Evolutionary conservation across 1,140 invertebrate genomes (phyloP), one percentile per base, ranked within the genome.

Genomic region (Apocrypta bakeri): DNA sequence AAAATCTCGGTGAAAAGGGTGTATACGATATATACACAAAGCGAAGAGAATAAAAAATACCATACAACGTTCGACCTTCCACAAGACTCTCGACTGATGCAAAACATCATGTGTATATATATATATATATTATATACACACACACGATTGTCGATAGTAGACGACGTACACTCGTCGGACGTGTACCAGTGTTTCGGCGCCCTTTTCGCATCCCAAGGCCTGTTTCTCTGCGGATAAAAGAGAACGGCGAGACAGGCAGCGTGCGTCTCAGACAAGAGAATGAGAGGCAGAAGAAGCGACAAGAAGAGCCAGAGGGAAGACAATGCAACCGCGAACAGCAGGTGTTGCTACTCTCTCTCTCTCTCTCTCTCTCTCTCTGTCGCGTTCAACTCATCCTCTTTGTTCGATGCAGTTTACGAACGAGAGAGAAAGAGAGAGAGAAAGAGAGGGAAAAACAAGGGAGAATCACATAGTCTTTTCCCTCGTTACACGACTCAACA

Each of bases 311-410:
- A 77, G 17, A n/a, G n/a, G 31, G 17, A 40, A 37, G 33, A 79
- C 29, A 42, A 78, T 68, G 69, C 83, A 84, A 84, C 85, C 31
- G 82, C 78, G 84, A 90, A 88, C 87, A 90, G 89, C 90, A 90
- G 89, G 90, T 90, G 89, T 89, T 85, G 87, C 87, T 79, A 25
- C 33, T 71, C 29, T 76, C 83, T 37, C 73, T 79, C 83, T 75
- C 40, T 64, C 71, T 73, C 27, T 83, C 66, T 80, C 84, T 48
- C 84, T 76, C 78, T 75, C 77, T 71, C 37, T 37, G 48, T 33
- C 73, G 66, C 27, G 17, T 27, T 6, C 24, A 24, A 27, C 63
- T 64, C 63, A 25, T 29, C 63, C 14, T 66, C 27, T 66, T 66
- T 29, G 63, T 56, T 56, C 48, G 48, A 56, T 17, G 17, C 40